A percentile compares a stretch with the other conserved stretches of the same genome.
Conservation (phyloP, 2,888 invertebrate species). For the Andrena hattorfiana region DNA sequence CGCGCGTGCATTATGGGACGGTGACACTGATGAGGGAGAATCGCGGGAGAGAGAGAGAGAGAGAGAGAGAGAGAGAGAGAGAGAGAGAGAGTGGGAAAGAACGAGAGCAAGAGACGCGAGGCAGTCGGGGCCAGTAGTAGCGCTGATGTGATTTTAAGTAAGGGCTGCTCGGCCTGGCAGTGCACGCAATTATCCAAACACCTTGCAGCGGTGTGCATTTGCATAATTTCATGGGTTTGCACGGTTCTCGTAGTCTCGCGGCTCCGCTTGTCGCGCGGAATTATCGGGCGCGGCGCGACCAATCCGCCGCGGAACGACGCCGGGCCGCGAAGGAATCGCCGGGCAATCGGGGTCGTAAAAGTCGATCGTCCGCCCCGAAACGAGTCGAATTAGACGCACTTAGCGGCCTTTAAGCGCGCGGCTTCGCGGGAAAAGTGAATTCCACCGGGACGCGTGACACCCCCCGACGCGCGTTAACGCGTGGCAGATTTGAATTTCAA, state of each 20-base stretch:
- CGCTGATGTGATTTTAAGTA: conserved; percentile 83
- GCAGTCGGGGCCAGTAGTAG: conserved; percentile 57
- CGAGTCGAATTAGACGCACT: conserved; percentile 60
- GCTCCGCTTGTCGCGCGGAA: conserved; percentile 22
- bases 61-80: background rate
- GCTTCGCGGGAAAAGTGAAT: conserved; percentile 46
- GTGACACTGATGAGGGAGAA: conserved; percentile 61
- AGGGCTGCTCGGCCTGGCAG: conserved; percentile 73
- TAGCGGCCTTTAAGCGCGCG: conserved; percentile 32
- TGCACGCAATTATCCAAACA: conserved; percentile 81
- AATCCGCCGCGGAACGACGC: conserved; percentile 9
- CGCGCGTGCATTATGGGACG: conserved; percentile 59
- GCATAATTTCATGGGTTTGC: conserved; percentile 80
- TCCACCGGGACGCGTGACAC: background rate
- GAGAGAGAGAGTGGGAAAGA: background rate
- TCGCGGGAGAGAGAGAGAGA: background rate
- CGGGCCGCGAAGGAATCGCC: background rate
- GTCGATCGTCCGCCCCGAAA: conserved; percentile 30
- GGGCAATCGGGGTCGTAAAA: conserved; percentile 39
- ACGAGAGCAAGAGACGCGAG: conserved; percentile 4
- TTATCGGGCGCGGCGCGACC: conserved; percentile 15
- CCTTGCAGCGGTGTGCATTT: conserved; percentile 77
- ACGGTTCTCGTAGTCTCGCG: conserved; percentile 25
- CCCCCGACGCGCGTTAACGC: conserved; percentile 21
- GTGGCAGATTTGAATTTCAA: conserved; percentile 53